These are phyloP conservation scores for Drosophila parvula DNA, from an alignment of 1,140 invertebrate genomes.

Conservation along the genomic window DNA sequence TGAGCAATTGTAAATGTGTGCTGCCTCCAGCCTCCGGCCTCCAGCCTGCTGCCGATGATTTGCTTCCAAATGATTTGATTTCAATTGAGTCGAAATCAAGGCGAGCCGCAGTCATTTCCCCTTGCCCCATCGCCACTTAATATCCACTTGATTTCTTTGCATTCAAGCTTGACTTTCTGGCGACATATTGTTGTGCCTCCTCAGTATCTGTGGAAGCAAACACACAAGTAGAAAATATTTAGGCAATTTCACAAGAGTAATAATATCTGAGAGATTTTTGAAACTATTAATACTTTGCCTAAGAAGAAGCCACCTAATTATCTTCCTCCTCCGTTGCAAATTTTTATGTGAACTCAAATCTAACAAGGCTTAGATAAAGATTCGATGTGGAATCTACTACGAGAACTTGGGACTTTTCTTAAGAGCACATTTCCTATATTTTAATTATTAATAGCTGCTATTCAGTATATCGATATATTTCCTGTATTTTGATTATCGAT, in stretches of 20 bases:
- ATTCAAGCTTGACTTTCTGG: conserved; percentile 30
- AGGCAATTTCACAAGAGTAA: too few relatives aligned
- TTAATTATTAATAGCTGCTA: too few relatives aligned
- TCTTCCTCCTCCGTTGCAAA: too few relatives aligned
- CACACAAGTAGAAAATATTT: not conserved
- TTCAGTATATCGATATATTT: too few relatives aligned
- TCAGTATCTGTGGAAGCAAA: not conserved
- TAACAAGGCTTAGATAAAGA: not conserved
- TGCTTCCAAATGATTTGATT: conserved; percentile 83
- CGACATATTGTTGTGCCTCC: conserved; percentile 49
- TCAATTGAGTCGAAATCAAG: conserved; percentile 79
- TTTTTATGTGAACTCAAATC: not conserved
- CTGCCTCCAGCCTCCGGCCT: conserved; percentile 17
- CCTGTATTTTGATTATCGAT: too few relatives aligned
- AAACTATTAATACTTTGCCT: not conserved
- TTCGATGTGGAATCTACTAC: too few relatives aligned
- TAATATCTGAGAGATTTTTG: not conserved
- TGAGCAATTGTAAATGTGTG: conserved; percentile 77
- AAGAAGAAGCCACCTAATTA: not conserved
- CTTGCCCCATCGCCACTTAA: conserved; percentile 29
- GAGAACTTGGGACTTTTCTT: too few relatives aligned
- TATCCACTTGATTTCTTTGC: conserved; percentile 69
- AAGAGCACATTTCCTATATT: too few relatives aligned
- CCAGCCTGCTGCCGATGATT: conserved; percentile 62
- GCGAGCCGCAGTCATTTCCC: conserved; percentile 39